phyloP scores from a whole-genome alignment of 2,113 vertebrate genomes.

The Mionectes macconnelli region DNA sequence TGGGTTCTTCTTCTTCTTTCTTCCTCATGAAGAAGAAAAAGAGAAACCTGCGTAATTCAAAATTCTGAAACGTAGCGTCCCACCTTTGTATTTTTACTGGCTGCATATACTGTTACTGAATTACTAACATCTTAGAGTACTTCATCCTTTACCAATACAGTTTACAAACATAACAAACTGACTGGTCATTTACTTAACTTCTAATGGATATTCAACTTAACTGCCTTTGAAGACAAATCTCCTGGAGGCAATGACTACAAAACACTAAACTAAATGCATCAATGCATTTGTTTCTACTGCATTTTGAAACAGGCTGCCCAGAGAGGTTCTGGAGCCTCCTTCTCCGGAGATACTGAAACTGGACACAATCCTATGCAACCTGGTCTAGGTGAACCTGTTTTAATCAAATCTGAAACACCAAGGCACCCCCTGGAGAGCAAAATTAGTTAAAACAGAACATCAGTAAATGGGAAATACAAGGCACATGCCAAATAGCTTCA shows the following conservation, averaged over 20 bases:
- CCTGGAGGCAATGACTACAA: not conserved
- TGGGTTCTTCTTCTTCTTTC: not conserved
- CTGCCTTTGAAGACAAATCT: not conserved
- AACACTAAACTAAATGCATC: not conserved
- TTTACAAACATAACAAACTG: not conserved
- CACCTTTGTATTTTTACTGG: not conserved
- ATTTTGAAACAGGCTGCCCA: not conserved
- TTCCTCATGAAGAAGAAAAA: not conserved
- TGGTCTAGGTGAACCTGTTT: not conserved
- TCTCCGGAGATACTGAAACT: not conserved
- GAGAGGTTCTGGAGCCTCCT: not conserved
- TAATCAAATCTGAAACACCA: not conserved
- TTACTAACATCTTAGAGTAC: not conserved
- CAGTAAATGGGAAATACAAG: not conserved
- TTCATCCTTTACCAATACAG: not conserved
- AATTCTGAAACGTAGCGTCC: not conserved
- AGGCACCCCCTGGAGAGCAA: not conserved
- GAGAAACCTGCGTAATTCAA: not conserved
- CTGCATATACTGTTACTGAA: not conserved
- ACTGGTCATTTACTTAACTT: not conserved
- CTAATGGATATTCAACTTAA: not conserved
- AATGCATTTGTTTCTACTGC: not conserved
- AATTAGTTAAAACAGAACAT: not conserved
- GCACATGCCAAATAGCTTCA: not conserved
- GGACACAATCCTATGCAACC: not conserved